phyloP scores from a whole-genome alignment of 2,797 vertebrate genomes.

The Coregonus sp. region DNA sequence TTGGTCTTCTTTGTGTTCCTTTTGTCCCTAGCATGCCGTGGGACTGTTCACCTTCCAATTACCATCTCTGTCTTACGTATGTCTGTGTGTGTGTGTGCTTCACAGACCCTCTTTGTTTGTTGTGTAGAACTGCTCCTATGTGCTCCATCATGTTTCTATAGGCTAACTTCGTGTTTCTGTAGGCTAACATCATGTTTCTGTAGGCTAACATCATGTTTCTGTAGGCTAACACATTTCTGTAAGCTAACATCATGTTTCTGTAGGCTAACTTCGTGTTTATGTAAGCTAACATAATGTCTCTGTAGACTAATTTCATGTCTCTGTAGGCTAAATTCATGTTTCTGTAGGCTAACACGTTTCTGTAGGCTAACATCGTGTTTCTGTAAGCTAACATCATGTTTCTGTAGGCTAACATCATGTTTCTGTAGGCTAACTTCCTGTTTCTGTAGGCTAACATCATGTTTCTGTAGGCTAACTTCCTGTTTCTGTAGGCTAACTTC shows the following conservation, averaged over 20 bases:
- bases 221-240: too few relatives aligned
- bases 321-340: not conserved
- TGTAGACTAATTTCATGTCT: not conserved
- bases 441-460: too few relatives aligned
- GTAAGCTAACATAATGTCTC: too few relatives aligned
- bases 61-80: conserved; percentile 83
- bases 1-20: conserved; percentile 57
- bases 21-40: conserved; percentile 73
- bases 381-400: too few relatives aligned
- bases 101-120: not conserved
- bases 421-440: too few relatives aligned
- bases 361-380: too few relatives aligned
- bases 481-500: too few relatives aligned
- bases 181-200: too few relatives aligned
- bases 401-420: too few relatives aligned
- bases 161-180: too few relatives aligned
- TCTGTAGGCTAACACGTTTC: not conserved
- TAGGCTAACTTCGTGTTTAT: not conserved
- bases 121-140: not conserved
- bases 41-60: conserved; percentile 75
- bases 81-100: conserved; percentile 36
- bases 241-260: too few relatives aligned
- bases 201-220: too few relatives aligned
- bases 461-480: not conserved
- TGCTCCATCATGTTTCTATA: not conserved